phyloP scores from a whole-genome alignment of 1,140 invertebrate species.

The Anagrus nilaparvatae region DNA sequence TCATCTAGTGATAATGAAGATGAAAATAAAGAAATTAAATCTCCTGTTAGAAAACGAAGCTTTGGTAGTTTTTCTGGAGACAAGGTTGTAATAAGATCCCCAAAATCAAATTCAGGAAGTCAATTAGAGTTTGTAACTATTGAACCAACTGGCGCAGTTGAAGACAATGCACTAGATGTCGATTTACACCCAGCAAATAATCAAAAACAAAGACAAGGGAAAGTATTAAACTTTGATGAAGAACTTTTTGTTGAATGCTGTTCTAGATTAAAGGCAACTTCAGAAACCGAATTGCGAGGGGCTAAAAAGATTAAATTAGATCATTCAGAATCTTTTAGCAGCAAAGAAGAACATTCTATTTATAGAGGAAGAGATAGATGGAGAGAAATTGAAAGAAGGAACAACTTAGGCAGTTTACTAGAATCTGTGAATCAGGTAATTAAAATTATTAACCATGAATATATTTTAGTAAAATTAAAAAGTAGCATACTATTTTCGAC shows the following conservation, averaged over 20 bases:
- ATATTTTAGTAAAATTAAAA: no score
- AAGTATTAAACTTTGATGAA: conserved; percentile 38
- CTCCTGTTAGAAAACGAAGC: no score
- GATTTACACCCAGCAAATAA: conserved; percentile 16
- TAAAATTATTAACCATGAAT: no score
- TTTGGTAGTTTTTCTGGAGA: conserved; percentile 28
- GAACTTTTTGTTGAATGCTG: conserved; percentile 40
- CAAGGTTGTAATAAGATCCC: conserved; percentile 32
- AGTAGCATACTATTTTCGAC: no score
- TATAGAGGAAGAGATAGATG: conserved; percentile 30
- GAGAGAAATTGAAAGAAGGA: conserved; percentile 37
- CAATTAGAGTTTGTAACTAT: conserved; percentile 30
- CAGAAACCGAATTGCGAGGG: conserved; percentile 37
- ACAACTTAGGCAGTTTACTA: conserved; percentile 35
- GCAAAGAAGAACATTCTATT: conserved; percentile 25
- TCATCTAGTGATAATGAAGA: conserved; percentile 21
- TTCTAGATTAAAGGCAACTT: conserved; percentile 37
- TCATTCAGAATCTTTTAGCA: conserved; percentile 21
- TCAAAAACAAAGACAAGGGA: conserved; percentile 25
- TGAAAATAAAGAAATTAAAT: conserved; percentile 14
- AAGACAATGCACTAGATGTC: conserved; percentile 37
- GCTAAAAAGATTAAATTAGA: conserved; percentile 40
- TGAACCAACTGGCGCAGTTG: conserved; percentile 35
- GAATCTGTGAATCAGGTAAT: conserved; percentile 40
- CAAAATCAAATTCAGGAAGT: conserved; percentile 6